Conservation (phyloP, 1,140 invertebrate species). For the Leucophenga varia region DNA sequence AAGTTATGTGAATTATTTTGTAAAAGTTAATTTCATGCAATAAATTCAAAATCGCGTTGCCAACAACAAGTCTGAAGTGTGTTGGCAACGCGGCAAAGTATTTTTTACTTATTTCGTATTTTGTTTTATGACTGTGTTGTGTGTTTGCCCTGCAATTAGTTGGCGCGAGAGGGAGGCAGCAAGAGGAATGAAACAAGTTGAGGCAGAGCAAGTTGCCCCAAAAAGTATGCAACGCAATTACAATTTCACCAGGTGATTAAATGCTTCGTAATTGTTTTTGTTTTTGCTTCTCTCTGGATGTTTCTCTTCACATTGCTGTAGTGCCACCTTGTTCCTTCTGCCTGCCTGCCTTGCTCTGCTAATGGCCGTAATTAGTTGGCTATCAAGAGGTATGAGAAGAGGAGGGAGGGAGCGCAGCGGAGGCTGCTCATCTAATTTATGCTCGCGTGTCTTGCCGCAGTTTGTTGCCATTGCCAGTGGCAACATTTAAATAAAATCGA, state of each 20-base stretch:
- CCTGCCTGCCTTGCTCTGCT: constrained; percentile 21
- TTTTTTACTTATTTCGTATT: too few species aligned
- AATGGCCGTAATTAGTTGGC: constrained; percentile 46
- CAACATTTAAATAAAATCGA: constrained; percentile 47
- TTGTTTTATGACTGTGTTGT: too few species aligned
- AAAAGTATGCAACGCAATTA: constrained; percentile 52
- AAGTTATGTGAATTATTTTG: constrained; percentile 53
- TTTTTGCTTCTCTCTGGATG: too few species aligned
- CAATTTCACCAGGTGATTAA: constrained; percentile 56
- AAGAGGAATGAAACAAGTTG: too few species aligned
- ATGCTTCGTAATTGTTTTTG: constrained; percentile 53
- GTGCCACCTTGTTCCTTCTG: neutral
- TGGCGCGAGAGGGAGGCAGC: constrained; percentile 2
- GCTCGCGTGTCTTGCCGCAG: constrained; percentile 34
- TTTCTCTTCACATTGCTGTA: constrained; percentile 20
- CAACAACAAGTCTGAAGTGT: constrained; percentile 28
- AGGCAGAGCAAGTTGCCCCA: constrained; percentile 9
- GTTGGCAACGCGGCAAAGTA: too few species aligned
- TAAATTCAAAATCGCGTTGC: constrained; percentile 50
- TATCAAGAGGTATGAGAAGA: constrained; percentile 15
- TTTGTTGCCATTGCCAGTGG: constrained; percentile 23
- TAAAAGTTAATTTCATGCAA: constrained; percentile 52
- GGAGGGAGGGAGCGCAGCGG: neutral
- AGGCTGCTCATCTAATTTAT: constrained; percentile 35
- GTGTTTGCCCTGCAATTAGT: constrained; percentile 23